These are phyloP conservation scores for Antennarius maculatus DNA, from an alignment of 2,797 vertebrate genomes.

Conservation along the genomic window DNA sequence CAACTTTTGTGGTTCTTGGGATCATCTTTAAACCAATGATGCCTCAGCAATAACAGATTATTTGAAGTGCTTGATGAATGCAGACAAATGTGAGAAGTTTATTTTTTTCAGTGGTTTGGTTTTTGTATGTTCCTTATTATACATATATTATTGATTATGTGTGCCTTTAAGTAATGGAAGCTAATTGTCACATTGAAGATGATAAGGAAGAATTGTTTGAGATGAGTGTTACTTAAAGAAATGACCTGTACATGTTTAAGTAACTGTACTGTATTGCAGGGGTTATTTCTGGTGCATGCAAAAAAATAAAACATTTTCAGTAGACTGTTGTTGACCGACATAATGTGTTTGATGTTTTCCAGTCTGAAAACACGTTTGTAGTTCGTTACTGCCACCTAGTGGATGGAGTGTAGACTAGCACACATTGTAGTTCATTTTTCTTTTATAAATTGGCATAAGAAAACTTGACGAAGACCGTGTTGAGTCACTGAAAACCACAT, in stretches of 20 bases:
- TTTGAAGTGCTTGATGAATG: not conserved
- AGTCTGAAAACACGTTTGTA: not conserved
- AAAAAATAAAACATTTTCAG: slow-evolving; percentile 13
- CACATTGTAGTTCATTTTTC: too few relatives aligned
- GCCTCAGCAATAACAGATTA: slow-evolving; percentile 2
- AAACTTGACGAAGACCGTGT: too few relatives aligned
- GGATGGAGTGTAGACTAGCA: not conserved
- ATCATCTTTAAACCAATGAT: slow-evolving; percentile 30
- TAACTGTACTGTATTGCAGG: slow-evolving; percentile 25
- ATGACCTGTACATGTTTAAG: slow-evolving; percentile 1
- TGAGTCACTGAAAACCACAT: too few relatives aligned
- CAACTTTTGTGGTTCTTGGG: slow-evolving; percentile 20
- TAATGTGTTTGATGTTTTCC: not conserved
- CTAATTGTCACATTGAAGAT: slow-evolving; percentile 12
- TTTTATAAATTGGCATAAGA: too few relatives aligned
- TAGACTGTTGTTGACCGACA: slow-evolving; percentile 34
- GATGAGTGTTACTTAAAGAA: slow-evolving; percentile 5
- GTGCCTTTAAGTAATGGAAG: slow-evolving; percentile 55
- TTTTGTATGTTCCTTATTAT: not conserved
- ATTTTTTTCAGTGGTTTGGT: slow-evolving; percentile 1
- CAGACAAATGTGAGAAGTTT: not conserved
- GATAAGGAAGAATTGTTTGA: slow-evolving; percentile 19
- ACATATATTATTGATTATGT: slow-evolving; percentile 8
- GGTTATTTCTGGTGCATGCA: slow-evolving; percentile 24
- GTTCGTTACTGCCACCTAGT: slow-evolving; percentile 19